These are phyloP conservation scores for Rhincodon typus DNA, from an alignment of 2,797 vertebrate species.

Conservation along the genomic window DNA sequence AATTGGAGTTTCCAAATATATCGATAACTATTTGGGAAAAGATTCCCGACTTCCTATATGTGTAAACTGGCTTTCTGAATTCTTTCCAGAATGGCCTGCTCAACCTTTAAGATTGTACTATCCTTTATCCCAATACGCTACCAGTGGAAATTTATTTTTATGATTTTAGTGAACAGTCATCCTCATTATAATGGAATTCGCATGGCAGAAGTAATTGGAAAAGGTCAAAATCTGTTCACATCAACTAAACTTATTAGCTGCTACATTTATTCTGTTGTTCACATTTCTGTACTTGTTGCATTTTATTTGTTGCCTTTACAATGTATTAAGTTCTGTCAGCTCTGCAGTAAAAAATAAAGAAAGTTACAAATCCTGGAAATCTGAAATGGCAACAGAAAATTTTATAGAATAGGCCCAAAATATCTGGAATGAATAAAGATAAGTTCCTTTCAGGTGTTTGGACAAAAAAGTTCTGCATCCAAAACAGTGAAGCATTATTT, in stretches of 20 bases:
- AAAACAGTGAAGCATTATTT: background rate
- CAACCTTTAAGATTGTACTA: background rate
- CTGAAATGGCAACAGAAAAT: background rate
- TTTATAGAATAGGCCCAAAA: background rate
- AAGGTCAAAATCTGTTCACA: background rate
- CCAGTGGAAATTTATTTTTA: background rate
- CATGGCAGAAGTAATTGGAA: background rate
- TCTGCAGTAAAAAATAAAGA: background rate
- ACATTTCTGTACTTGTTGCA: background rate
- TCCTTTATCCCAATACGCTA: background rate
- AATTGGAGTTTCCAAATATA: background rate
- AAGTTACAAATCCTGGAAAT: background rate
- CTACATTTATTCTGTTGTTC: background rate
- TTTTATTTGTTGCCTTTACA: background rate
- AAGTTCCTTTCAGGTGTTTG: background rate
- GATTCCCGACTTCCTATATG: background rate
- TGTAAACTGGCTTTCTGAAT: background rate
- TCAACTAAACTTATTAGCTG: background rate
- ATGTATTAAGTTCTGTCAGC: background rate
- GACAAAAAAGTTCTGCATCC: background rate
- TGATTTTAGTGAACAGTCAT: background rate
- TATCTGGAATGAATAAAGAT: background rate
- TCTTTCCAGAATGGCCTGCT: background rate
- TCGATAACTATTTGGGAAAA: background rate
- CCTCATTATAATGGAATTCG: background rate